Base-by-base conservation (phyloP, 2,888 invertebrate species). In the Deilephila porcellus region DNA sequence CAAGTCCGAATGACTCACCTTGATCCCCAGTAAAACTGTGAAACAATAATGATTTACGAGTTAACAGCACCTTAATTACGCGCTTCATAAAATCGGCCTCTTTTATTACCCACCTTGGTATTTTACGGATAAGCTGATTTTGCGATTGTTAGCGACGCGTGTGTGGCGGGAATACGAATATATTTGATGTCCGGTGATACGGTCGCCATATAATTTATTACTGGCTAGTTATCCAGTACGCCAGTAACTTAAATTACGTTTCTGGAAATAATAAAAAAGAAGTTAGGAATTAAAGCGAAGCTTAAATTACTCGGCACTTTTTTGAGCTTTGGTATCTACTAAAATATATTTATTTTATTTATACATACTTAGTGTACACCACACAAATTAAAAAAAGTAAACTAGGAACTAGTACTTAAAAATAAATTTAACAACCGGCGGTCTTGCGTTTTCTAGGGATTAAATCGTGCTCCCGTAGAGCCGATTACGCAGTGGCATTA, bases 81-180 rank as follows among this genome's bases (percentile, higher is more conserved):
- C 67, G 67, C 67, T 52, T 67, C 67, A 67, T 67, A 67, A 67
- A 67, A 67, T 29, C 45, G 25, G 67, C 45, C 17, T 17, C 25
- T 52, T 67, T 67, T 67, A 67, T 67, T 52, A 52, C 52, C 45
- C 25, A 67, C 25, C 67, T 45, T 52, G 67, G 67, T 17, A 67
- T 52, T 67, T 67, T 67, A 67, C 52, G 67, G 52, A 67, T 52
- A 67, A 67, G 52, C 67, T 67, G 67, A 67, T 67, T 67, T 67
- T 67, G 25, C 25, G 45, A 17, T 52, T 25, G 52, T 67, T 67
- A 67, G 67, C 6, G 67, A 67, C 67, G 14, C 25, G 64, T 64
- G 20, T 20, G 64, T 64, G 37, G 34, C 8, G n/a, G n/a, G 19
- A 56, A 56, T 67, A 25, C 45, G 17, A 25, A 67, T 60, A 29